These are phyloP conservation scores for Gasterosteus aculeatus DNA, from an alignment of 2,113 vertebrate species.

Conservation along the genomic window DNA sequence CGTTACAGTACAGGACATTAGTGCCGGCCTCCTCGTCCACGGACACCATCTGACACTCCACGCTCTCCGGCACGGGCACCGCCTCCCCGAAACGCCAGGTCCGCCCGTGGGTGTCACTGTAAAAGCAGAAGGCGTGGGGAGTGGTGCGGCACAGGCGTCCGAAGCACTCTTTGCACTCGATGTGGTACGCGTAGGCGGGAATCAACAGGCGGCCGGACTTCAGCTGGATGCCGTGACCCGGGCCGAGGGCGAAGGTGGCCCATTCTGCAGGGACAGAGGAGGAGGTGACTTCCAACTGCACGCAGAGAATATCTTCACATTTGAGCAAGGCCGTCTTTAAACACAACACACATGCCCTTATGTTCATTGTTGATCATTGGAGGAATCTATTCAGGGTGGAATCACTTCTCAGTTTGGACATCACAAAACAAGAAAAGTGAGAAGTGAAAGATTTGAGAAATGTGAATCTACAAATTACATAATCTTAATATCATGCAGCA, in stretches of 20 bases:
- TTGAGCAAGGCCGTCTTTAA: neutral
- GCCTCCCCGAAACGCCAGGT: conserved; percentile 87
- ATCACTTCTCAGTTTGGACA: neutral
- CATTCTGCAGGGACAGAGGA: conserved; percentile 82
- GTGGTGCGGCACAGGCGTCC: conserved; percentile 89
- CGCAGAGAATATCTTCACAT: neutral
- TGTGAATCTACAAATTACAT: neutral
- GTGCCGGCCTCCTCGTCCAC: conserved; percentile 86
- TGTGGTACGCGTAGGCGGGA: conserved; percentile 92
- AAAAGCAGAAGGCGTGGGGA: conserved; percentile 89
- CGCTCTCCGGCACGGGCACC: conserved; percentile 86
- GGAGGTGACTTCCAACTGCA: neutral
- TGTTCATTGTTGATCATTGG: neutral
- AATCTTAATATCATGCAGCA: neutral
- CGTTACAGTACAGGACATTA: conserved; percentile 89
- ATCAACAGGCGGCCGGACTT: conserved; percentile 89
- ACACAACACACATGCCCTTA: neutral
- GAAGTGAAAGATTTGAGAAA: neutral
- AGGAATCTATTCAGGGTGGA: neutral
- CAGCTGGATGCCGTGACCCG: conserved; percentile 92
- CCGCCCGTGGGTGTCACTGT: conserved; percentile 90
- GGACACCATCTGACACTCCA: conserved; percentile 93
- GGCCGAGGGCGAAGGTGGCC: conserved; percentile 94
- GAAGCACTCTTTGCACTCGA: conserved; percentile 89
- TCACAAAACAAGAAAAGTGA: neutral